Conservation (phyloP, 2,888 invertebrate genomes). For the Melitaea athalia region DNA sequence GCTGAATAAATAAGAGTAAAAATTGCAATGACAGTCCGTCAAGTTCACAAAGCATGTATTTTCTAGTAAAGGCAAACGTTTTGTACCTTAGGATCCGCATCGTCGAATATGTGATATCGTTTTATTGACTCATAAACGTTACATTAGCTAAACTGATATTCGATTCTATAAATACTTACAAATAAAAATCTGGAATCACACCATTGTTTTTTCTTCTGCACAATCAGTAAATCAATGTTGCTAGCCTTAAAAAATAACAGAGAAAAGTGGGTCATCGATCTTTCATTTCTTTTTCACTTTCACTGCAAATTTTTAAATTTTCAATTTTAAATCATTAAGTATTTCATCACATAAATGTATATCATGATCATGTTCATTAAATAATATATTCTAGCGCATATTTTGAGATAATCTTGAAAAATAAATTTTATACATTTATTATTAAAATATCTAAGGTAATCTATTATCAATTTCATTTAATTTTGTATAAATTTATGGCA, state of each 20-base stretch:
- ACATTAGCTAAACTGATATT: slow-evolving; percentile 70
- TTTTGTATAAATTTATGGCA: neutral
- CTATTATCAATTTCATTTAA: neutral
- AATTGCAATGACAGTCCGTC: slow-evolving; percentile 77
- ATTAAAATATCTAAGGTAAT: neutral
- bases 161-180: slow-evolving; percentile 82
- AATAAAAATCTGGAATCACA: slow-evolving; percentile 83
- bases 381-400: neutral
- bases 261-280: slow-evolving; percentile 64
- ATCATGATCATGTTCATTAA: neutral
- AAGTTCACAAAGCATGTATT: slow-evolving; percentile 56
- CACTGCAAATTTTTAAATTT: slow-evolving; percentile 34
- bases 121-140: slow-evolving; percentile 61
- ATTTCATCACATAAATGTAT: too few relatives aligned
- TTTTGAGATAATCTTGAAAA: neutral
- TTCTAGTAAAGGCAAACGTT: slow-evolving; percentile 48
- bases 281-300: slow-evolving; percentile 50
- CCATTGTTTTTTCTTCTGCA: slow-evolving; percentile 82
- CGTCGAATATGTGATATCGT: slow-evolving; percentile 53
- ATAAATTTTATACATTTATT: neutral
- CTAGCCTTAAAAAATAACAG: slow-evolving; percentile 55
- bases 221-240: slow-evolving; percentile 75
- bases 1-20: slow-evolving; percentile 77
- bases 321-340: neutral
- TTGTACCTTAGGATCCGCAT: slow-evolving; percentile 63